Conservation (phyloP, 2,113 vertebrate species). For the Onychostoma macrolepis region DNA sequence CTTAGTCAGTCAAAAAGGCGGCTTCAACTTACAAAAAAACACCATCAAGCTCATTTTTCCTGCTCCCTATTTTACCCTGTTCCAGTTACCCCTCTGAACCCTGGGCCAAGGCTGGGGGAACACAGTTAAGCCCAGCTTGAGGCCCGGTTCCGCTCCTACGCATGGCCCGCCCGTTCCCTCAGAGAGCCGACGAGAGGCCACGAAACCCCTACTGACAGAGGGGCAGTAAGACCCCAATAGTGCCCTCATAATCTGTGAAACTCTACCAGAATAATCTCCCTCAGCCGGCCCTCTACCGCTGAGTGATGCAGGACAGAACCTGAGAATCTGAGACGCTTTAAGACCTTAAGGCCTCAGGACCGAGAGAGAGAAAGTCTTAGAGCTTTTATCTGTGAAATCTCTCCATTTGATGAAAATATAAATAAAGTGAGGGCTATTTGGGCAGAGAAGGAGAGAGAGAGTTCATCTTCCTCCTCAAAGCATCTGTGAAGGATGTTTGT, state of each 20-base stretch:
- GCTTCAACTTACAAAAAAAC: not conserved
- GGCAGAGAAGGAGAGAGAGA: not conserved
- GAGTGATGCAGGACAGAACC: slow-evolving; percentile 75
- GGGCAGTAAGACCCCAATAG: slow-evolving; percentile 61
- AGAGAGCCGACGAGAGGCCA: slow-evolving; percentile 29
- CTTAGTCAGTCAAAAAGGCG: not conserved
- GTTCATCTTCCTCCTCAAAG: not conserved
- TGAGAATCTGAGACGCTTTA: slow-evolving; percentile 70
- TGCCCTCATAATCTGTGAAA: slow-evolving; percentile 76
- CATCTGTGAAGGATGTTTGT: slow-evolving; percentile 22
- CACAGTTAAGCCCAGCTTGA: slow-evolving; percentile 39
- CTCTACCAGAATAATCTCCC: slow-evolving; percentile 79
- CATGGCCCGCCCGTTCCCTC: slow-evolving; percentile 47
- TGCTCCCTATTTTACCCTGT: slow-evolving; percentile 8
- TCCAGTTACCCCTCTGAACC: slow-evolving; percentile 15
- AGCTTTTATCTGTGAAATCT: slow-evolving; percentile 53
- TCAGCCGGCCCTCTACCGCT: slow-evolving; percentile 52
- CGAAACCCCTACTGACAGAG: slow-evolving; percentile 54
- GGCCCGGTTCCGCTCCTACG: slow-evolving; percentile 33
- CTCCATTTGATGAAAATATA: slow-evolving; percentile 53
- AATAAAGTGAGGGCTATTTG: slow-evolving; percentile 47
- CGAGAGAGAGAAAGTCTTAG: slow-evolving; percentile 28
- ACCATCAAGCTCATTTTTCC: not conserved
- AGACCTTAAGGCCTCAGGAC: slow-evolving; percentile 46
- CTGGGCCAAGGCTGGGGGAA: not conserved